A percentile compares a stretch with the other conserved stretches of the same genome.
These are phyloP conservation scores for Myotis daubentonii DNA, from an alignment of 2,797 vertebrate species.

Conservation along the genomic window DNA sequence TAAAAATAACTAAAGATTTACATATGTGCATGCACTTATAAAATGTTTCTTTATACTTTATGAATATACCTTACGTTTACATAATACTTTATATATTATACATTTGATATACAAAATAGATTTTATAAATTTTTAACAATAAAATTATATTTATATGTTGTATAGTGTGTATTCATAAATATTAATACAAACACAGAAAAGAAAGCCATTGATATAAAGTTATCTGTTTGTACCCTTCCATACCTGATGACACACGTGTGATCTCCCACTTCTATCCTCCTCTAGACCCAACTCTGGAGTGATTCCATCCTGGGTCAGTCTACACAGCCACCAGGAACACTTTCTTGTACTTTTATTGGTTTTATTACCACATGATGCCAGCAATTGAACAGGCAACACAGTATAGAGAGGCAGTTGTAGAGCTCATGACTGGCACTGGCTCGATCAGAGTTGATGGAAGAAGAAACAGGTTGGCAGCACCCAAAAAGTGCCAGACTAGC, in stretches of 20 bases:
- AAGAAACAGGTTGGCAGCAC: too few species aligned
- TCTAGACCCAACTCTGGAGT: not conserved
- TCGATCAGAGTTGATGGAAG: accelerated
- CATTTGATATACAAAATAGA: not conserved
- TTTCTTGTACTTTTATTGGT: not conserved
- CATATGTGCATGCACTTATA: not conserved
- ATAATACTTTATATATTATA: not conserved
- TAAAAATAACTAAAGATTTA: not conserved
- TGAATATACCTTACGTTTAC: not conserved
- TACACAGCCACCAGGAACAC: too few species aligned
- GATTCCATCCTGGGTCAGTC: not conserved
- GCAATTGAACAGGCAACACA: not conserved
- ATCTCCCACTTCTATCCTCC: not conserved
- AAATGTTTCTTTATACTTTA: not conserved
- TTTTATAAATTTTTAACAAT: not conserved
- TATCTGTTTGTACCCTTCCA: not conserved
- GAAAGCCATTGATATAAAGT: not conserved
- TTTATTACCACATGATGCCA: too few species aligned
- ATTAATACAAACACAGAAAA: too few species aligned
- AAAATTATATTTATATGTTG: not conserved
- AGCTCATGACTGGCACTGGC: too few species aligned
- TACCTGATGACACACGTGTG: not conserved
- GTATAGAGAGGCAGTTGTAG: not conserved
- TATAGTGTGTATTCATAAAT: not conserved
- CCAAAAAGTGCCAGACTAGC: not conserved